These are phyloP conservation scores for Bibio marci DNA, from an alignment of 2,888 invertebrate genomes.

Conservation along the genomic window DNA sequence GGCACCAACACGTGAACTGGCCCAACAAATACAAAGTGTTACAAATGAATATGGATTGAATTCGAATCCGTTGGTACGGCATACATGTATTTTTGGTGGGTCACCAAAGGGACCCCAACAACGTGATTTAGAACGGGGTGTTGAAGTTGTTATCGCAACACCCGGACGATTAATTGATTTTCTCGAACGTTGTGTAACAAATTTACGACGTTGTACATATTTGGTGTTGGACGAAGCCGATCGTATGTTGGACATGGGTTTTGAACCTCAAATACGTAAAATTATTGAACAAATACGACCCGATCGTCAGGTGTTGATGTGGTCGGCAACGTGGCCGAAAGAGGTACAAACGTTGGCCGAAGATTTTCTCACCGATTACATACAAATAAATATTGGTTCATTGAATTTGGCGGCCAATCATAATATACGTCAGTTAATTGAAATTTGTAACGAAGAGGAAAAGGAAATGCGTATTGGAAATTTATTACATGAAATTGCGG, in stretches of 20 bases:
- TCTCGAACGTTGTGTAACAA: constrained; percentile 76
- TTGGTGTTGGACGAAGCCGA: constrained; percentile 81
- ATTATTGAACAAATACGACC: constrained; percentile 84
- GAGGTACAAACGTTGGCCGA: constrained; percentile 85
- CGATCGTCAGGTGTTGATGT: constrained; percentile 79
- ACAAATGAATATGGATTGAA: constrained; percentile 67
- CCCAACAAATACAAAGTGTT: constrained; percentile 92
- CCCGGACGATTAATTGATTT: constrained; percentile 97
- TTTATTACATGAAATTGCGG: constrained; percentile 89
- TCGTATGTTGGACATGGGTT: constrained; percentile 90
- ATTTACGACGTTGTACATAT: constrained; percentile 59
- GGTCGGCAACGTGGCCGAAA: constrained; percentile 99
- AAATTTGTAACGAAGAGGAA: constrained; percentile 75
- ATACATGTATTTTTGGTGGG: constrained; percentile 91
- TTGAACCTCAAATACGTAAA: constrained; percentile 79
- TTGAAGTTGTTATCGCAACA: constrained; percentile 91
- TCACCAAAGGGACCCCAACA: constrained; percentile 81
- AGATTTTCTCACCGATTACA: constrained; percentile 85
- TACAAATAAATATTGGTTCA: constrained; percentile 91
- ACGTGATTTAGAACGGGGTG: constrained; percentile 75
- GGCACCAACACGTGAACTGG: constrained; percentile 91
- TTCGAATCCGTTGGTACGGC: constrained; percentile 83
- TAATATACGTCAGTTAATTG: constrained; percentile 74
- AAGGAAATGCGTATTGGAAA: constrained; percentile 74
- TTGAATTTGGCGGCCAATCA: constrained; percentile 80